Evolutionary conservation across 1,140 invertebrate species (phyloP).

Genomic region (Hylaeus volcanicus): DNA sequence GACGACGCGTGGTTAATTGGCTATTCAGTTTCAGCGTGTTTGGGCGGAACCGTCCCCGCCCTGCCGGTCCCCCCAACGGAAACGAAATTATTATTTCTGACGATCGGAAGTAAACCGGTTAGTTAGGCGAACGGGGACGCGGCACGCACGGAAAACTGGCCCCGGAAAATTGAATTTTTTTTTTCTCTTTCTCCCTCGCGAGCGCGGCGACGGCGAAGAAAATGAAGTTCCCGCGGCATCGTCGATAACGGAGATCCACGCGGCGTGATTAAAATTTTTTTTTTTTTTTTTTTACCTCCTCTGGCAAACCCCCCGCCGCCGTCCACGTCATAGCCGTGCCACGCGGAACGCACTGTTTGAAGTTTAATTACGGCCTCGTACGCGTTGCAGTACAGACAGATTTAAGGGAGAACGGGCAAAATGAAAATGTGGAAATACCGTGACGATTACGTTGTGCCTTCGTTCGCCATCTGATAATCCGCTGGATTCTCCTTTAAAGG

Average conservation of each 20-base stretch:
- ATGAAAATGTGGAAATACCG: neutral
- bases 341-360: constrained; percentile 26
- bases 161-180: constrained; percentile 49
- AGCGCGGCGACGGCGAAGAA: constrained; percentile 13
- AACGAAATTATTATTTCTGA: constrained; percentile 50
- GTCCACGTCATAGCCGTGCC: neutral
- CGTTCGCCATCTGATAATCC: constrained; percentile 5
- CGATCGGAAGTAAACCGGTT: constrained; percentile 43
- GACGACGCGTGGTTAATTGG: constrained; percentile 38
- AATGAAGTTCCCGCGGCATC: constrained; percentile 18
- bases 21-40: constrained; percentile 31
- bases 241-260: constrained; percentile 15
- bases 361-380: constrained; percentile 40
- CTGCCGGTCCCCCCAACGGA: neutral
- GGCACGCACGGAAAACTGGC: constrained; percentile 24
- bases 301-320: no score
- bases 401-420: neutral
- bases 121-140: constrained; percentile 20
- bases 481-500: neutral
- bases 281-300: no score
- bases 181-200: neutral
- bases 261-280: constrained; percentile 26
- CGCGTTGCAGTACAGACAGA: neutral
- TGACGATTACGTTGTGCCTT: neutral
- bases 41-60: neutral